Base-by-base conservation (phyloP, 2,888 invertebrate genomes). In the Leptogaster cylindrica region DNA sequence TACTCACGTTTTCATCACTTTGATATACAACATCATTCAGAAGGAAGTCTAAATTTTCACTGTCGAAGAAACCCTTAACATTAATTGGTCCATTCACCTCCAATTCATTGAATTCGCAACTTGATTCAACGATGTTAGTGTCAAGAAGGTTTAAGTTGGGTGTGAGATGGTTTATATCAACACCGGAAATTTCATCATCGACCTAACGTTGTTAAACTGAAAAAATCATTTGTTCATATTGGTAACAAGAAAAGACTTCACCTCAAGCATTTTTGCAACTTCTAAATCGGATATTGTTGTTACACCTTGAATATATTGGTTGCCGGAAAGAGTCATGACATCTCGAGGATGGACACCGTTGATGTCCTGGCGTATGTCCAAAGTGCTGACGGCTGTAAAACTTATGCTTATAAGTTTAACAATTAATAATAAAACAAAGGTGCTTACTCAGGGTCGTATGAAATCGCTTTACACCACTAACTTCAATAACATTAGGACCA, bases 241-340 rank as follows among this genome's bases (percentile, higher is more conserved):
- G n/a, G n/a, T n/a, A n/a, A n/a, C n/a, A n/a, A n/a, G n/a, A n/a
- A n/a, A n/a, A 41, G n/a, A 46, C 4, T 14, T 41, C 10, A 86
- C 86, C 75, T 82, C 77, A 3, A 87, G 74, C 48, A 73, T 75
- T 73, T 83, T 83, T 0, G 81, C 79, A 0, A 87, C 78, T 74
- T 82, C 82, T 41, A 87, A 76, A 71, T 85, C 77, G 8, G 81
- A 78, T 69, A 88, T 87, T 0, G 81, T 83, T 3, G 84, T 82
- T 69, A 77, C 76, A 1, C 83, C 81, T 0, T 78, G 72, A 70
- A 78, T 79, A 10, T 73, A 70, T 72, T 85, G 84, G 5, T 78
- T 71, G 28, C 79, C 79, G 10, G 79, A 76, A 1, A 85, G 70
- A 0, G 83, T 82, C 1, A 88, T 78, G 4, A 84, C 80, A 55